A percentile compares a stretch with the other conserved stretches of the same genome.
Conservation (phyloP, 2,888 invertebrate genomes). For the Eurytoma adleriae region DNA sequence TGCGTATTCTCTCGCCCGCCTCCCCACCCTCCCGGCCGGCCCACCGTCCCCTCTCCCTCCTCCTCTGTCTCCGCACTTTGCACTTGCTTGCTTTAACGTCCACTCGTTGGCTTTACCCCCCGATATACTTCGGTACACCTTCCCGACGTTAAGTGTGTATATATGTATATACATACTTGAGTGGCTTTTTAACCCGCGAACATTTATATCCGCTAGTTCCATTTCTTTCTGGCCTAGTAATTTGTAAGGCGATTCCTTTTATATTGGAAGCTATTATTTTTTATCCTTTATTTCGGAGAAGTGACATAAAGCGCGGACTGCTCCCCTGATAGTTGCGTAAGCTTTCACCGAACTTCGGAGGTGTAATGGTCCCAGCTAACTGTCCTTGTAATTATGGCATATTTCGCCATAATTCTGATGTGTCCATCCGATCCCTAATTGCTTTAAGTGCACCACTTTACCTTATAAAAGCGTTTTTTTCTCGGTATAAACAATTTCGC, state of each 20-base stretch:
- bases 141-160: too few relatives aligned
- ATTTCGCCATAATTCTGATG: constrained; percentile 21
- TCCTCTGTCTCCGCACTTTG: too few relatives aligned
- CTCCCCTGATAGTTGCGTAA: constrained; percentile 2
- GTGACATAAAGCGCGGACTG: neutral
- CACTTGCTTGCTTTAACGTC: too few relatives aligned
- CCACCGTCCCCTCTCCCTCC: too few relatives aligned
- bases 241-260: neutral
- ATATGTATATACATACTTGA: too few relatives aligned
- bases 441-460: constrained; percentile 39
- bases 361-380: constrained; percentile 16
- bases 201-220: too few relatives aligned
- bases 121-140: too few relatives aligned
- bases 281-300: neutral
- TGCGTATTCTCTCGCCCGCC: constrained; percentile 37
- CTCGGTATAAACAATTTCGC: constrained; percentile 15
- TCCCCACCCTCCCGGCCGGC: neutral
- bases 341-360: neutral
- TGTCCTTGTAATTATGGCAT: constrained; percentile 22
- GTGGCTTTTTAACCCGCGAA: too few relatives aligned
- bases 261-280: neutral
- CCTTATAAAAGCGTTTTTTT: constrained; percentile 16
- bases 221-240: too few relatives aligned
- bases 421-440: constrained; percentile 6
- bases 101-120: too few relatives aligned